These are phyloP conservation scores for Hyla sarda DNA, from an alignment of 2,113 vertebrate genomes.

Conservation along the genomic window DNA sequence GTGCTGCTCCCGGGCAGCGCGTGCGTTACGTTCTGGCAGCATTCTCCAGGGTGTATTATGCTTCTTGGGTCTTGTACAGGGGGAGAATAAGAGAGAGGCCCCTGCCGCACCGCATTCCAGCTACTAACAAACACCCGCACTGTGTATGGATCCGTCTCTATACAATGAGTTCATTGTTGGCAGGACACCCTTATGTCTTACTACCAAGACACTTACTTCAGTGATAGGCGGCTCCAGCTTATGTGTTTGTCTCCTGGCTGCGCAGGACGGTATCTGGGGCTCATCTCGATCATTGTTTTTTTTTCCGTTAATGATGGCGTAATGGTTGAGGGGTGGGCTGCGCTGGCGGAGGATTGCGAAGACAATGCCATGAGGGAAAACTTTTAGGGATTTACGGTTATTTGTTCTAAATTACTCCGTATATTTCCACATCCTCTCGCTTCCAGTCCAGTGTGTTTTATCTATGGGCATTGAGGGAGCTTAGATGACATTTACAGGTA, in stretches of 20 bases:
- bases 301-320: not conserved
- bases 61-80: not conserved
- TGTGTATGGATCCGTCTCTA: slow-evolving; percentile 14
- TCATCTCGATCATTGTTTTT: not conserved
- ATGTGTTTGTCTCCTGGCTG: not conserved
- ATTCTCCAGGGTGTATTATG: not conserved
- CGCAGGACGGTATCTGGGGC: not conserved
- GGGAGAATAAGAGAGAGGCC: too few species aligned
- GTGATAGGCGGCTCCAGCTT: slow-evolving; percentile 21
- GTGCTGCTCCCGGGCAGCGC: slow-evolving; percentile 2
- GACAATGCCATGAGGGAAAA: too few species aligned
- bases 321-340: not conserved
- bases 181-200: slow-evolving; percentile 21
- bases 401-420: too few species aligned
- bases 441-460: too few species aligned
- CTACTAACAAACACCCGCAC: slow-evolving; percentile 28
- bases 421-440: too few species aligned
- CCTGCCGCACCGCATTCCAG: slow-evolving; percentile 23
- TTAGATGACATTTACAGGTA: too few species aligned
- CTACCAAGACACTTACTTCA: slow-evolving; percentile 47
- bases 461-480: too few species aligned
- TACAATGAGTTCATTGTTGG: slow-evolving; percentile 36
- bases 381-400: too few species aligned
- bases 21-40: not conserved
- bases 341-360: not conserved